Percentiles rank a stretch among this genome's conserved stretches.
Evolutionary conservation across 1,140 invertebrate species (phyloP).

Genomic region (Leptinotarsa undecemlineata): DNA sequence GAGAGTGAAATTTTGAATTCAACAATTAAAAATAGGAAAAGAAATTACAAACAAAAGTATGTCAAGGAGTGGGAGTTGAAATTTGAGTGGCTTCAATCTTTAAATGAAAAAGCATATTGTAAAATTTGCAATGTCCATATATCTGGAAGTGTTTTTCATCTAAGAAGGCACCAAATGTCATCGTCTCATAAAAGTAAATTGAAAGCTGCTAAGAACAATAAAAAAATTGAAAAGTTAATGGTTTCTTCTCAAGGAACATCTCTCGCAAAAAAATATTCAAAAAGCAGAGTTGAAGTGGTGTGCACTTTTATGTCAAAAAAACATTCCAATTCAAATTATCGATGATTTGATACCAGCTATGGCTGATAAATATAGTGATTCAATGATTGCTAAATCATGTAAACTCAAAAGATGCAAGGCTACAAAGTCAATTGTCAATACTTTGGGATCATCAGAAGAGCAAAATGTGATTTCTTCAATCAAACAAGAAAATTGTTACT

Average conservation of each 20-base stretch:
- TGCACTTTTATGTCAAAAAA: slow-evolving; percentile 35
- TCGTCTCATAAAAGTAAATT: background rate
- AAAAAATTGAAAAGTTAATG: background rate
- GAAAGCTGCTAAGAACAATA: background rate
- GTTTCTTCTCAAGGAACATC: background rate
- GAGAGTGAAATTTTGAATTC: background rate
- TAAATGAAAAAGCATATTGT: too few relatives aligned
- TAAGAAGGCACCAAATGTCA: background rate
- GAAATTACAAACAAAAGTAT: background rate
- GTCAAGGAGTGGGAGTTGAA: background rate
- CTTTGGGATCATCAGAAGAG: slow-evolving; percentile 16
- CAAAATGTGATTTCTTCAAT: background rate
- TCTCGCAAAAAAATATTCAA: slow-evolving; percentile 19
- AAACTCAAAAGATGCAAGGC: slow-evolving; percentile 25
- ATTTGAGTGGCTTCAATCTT: background rate
- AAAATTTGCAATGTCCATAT: background rate
- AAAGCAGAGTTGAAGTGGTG: slow-evolving; percentile 33
- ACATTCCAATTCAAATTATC: slow-evolving; percentile 37
- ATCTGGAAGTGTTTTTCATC: background rate
- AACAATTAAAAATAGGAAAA: background rate
- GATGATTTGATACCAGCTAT: slow-evolving; percentile 36
- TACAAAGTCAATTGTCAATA: slow-evolving; percentile 17
- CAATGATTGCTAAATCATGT: slow-evolving; percentile 25
- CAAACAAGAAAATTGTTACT: background rate
- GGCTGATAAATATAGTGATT: slow-evolving; percentile 31